Evolutionary conservation across 2,888 invertebrate species (phyloP), one percentile per base, ranked within the genome.

Genomic region (Acronicta aceris): DNA sequence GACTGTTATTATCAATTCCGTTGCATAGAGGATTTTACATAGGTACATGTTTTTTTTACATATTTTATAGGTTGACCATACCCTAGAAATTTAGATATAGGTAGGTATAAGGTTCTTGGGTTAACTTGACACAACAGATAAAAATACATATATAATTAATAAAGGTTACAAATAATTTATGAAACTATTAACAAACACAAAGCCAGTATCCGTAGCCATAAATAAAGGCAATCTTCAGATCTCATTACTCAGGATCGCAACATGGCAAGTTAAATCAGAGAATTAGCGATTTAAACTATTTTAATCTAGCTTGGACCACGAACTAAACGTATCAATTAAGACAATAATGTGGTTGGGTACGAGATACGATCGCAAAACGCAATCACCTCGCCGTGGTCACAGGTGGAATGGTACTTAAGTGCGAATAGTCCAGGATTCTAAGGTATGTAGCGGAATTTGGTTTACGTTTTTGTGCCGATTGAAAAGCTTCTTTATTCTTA

Each of bases 291-390:
- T 71, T 74, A 65, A 76, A 78, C 74, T 67, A 70, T 76, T 74
- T 78, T 78, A 79, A 77, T 76, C 71, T 69, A 61, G 59, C 61
- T 25, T 27, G 47, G 53, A 65, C 60, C 58, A 64, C 64, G 65
- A 71, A 81, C 81, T 79, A 85, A 87, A 90, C 89, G 86, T 87
- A 87, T 91, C 90, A 91, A 90, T 91, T 91, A 90, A 91, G 85
- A 84, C 86, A 85, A 89, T 90, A 85, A 86, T 85, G 84, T 83
- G 85, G 80, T 78, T 65, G 78, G 16, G 30, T n/a, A 0, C 16
- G 15, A 38, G 76, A 77, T 76, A 70, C 57, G 45, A 77, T 76
- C 76, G 33, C n/a, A 33, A 38, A 54, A 49, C 54, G 58, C 50
- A 75, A 70, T 64, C 59, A 55, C 38, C 52, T 10, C 12, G 16